phyloP scores from a whole-genome alignment of 2,113 vertebrate species.

The Acanthisitta chloris region DNA sequence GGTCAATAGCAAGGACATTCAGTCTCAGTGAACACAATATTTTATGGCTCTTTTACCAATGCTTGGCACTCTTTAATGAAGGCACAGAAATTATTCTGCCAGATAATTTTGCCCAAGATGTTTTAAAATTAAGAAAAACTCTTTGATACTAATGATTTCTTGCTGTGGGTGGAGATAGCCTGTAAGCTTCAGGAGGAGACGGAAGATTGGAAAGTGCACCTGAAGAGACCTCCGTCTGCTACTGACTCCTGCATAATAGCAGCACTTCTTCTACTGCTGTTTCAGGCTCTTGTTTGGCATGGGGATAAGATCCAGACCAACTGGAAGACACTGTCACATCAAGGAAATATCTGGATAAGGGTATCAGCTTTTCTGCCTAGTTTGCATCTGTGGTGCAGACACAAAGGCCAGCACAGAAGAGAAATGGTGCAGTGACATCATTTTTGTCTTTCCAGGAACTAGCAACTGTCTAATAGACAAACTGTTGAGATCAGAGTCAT shows the following conservation, averaged over 20 bases:
- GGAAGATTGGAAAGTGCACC: background rate
- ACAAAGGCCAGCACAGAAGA: background rate
- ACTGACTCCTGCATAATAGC: background rate
- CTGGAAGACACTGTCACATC: background rate
- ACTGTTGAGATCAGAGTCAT: background rate
- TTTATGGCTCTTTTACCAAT: background rate
- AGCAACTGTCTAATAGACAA: background rate
- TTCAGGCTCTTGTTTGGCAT: background rate
- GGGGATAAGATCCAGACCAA: background rate
- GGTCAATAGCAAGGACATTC: background rate
- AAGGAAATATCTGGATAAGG: background rate
- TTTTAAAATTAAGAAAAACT: background rate
- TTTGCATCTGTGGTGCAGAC: background rate
- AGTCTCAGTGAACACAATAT: background rate
- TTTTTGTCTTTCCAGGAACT: background rate
- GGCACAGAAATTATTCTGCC: background rate
- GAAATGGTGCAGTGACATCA: rapidly evolving
- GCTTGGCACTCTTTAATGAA: background rate
- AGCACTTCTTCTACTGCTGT: background rate
- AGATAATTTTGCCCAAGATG: background rate
- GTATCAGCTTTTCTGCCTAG: background rate
- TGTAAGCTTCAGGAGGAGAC: background rate
- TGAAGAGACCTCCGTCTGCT: background rate
- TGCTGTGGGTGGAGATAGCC: background rate
- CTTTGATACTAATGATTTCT: background rate